Evolutionary conservation across 1,140 invertebrate species (phyloP).

Genomic region (Ips nitidus): DNA sequence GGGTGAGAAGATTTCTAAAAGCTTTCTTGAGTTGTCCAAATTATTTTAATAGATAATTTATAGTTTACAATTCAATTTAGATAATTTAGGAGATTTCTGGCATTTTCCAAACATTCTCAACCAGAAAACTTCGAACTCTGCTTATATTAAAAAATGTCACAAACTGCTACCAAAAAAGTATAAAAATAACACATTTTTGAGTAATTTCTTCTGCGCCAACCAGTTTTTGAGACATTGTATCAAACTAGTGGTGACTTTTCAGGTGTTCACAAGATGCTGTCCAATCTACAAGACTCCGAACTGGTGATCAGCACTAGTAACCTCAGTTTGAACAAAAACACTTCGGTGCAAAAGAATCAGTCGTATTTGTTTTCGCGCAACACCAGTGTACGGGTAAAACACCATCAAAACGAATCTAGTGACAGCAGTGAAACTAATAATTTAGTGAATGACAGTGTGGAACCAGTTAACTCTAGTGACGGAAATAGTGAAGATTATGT

Average conservation of each 20-base stretch:
- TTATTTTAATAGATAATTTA: no score
- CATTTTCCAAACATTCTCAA: no score
- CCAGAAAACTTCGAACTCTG: no score
- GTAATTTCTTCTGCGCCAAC: background rate
- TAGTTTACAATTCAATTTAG: no score
- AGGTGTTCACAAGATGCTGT: constrained; percentile 62
- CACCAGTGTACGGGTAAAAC: constrained; percentile 14
- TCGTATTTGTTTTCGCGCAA: constrained; percentile 41
- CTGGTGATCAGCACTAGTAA: constrained; percentile 42
- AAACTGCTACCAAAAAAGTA: no score
- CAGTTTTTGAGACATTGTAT: no score
- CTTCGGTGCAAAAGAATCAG: constrained; percentile 34
- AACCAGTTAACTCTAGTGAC: constrained; percentile 11
- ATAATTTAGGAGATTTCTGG: no score
- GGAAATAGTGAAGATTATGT: constrained; percentile 24
- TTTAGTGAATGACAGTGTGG: background rate
- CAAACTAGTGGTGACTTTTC: background rate
- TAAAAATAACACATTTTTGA: no score
- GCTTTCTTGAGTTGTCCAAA: no score
- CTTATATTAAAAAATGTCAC: no score
- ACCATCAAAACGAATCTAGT: constrained; percentile 14
- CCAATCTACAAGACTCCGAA: constrained; percentile 56
- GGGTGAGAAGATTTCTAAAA: no score
- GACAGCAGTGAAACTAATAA: background rate
- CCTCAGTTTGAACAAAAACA: constrained; percentile 20